These are phyloP conservation scores for Heterochromis multidens DNA, from an alignment of 2,113 vertebrate species.

Conservation along the genomic window DNA sequence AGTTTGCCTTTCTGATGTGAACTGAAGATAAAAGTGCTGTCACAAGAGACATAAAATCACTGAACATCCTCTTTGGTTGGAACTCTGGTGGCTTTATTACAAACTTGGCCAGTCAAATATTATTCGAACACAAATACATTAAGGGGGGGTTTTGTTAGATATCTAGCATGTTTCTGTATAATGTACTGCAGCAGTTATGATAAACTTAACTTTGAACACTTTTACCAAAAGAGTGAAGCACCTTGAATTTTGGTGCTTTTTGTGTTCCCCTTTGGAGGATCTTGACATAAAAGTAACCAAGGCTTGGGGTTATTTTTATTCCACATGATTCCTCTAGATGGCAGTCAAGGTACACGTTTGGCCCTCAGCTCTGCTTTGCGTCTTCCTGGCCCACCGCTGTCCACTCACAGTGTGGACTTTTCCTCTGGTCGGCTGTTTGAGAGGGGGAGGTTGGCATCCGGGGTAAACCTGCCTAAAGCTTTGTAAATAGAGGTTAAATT, in stretches of 20 bases:
- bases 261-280: not conserved
- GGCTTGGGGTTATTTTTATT: not conserved
- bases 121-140: not conserved
- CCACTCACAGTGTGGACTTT: not conserved
- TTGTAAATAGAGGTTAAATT: conserved; percentile 67
- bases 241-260: not conserved
- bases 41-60: not conserved
- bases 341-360: conserved; percentile 61
- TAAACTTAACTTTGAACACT: not conserved
- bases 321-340: conserved; percentile 64
- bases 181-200: not conserved
- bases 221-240: not conserved
- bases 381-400: not conserved
- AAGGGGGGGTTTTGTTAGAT: not conserved
- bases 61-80: not conserved
- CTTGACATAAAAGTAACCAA: not conserved
- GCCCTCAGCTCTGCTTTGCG: not conserved
- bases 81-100: not conserved
- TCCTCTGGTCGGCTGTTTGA: conserved; percentile 34
- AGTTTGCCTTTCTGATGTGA: not conserved
- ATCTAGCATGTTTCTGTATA: not conserved
- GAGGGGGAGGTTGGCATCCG: conserved; percentile 18
- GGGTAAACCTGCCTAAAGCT: conserved; percentile 58
- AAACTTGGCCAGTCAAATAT: not conserved
- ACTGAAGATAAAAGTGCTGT: not conserved